A percentile compares a stretch with the other conserved stretches of the same genome.
Evolutionary conservation across 2,797 vertebrate genomes (phyloP).

Genomic region (Cossypha dichroa): DNA sequence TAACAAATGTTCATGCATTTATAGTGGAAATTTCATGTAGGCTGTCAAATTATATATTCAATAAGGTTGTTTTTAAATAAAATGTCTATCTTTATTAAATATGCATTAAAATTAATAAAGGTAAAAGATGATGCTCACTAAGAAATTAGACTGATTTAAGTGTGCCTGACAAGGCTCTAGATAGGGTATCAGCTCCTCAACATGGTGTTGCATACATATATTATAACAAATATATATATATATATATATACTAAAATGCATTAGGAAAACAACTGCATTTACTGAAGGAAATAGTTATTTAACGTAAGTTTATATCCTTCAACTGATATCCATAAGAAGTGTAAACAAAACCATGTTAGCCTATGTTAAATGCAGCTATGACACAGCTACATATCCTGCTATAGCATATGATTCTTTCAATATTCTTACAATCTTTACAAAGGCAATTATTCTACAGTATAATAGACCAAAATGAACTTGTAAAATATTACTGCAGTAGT

Average conservation of each 20-base stretch:
- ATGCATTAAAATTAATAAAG: slow-evolving; percentile 18
- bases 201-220: not conserved
- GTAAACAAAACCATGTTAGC: not conserved
- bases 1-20: slow-evolving; percentile 23
- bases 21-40: slow-evolving; percentile 12
- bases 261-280: not conserved
- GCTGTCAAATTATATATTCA: slow-evolving; percentile 16
- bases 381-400: not conserved
- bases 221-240: not conserved
- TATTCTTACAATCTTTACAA: not conserved
- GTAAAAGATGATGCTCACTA: slow-evolving; percentile 21
- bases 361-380: not conserved
- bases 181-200: not conserved
- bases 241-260: not conserved
- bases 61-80: slow-evolving; percentile 16
- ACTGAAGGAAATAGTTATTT: not conserved
- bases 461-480: slow-evolving; percentile 12
- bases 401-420: not conserved
- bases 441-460: slow-evolving; percentile 13
- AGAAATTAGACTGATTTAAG: slow-evolving; percentile 43
- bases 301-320: not conserved
- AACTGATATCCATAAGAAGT: not conserved
- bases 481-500: slow-evolving; percentile 20
- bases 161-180: not conserved
- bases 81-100: slow-evolving; percentile 42